Evolutionary conservation across 2,113 vertebrate species (phyloP).

Genomic region (Chamaea fasciata): DNA sequence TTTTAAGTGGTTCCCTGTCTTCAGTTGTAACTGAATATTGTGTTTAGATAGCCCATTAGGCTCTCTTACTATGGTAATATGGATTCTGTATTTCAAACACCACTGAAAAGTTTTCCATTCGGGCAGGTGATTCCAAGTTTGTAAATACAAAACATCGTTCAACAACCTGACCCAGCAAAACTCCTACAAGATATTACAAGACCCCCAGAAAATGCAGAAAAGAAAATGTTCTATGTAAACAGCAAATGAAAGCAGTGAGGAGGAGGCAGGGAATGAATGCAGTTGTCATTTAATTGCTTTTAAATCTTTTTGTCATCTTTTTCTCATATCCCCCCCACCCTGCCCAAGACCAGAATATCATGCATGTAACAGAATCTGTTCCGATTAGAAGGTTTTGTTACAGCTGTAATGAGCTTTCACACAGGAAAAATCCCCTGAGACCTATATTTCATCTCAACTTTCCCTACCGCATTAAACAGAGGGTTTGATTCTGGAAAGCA

Average conservation of each 20-base stretch:
- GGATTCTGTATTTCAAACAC: slow-evolving; percentile 17
- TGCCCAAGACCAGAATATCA: slow-evolving; percentile 42
- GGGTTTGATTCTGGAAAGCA: slow-evolving; percentile 67
- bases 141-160: background rate
- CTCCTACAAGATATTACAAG: background rate
- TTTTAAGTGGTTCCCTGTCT: slow-evolving; percentile 7
- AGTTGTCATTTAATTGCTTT: slow-evolving; percentile 6
- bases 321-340: background rate
- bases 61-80: background rate
- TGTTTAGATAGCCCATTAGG: background rate
- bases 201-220: background rate
- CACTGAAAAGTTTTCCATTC: slow-evolving; percentile 11
- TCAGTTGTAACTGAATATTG: slow-evolving; percentile 11
- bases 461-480: slow-evolving; percentile 67
- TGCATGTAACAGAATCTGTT: slow-evolving; percentile 60
- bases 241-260: background rate
- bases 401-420: slow-evolving; percentile 72
- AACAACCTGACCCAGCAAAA: slow-evolving; percentile 8
- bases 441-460: slow-evolving; percentile 72
- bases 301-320: slow-evolving; percentile 14
- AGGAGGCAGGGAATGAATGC: background rate
- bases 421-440: slow-evolving; percentile 60
- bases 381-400: slow-evolving; percentile 71
- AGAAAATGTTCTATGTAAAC: background rate
- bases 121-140: background rate